These are phyloP conservation scores for Chouioia cunea DNA, from an alignment of 2,888 invertebrate genomes.

Conservation along the genomic window DNA sequence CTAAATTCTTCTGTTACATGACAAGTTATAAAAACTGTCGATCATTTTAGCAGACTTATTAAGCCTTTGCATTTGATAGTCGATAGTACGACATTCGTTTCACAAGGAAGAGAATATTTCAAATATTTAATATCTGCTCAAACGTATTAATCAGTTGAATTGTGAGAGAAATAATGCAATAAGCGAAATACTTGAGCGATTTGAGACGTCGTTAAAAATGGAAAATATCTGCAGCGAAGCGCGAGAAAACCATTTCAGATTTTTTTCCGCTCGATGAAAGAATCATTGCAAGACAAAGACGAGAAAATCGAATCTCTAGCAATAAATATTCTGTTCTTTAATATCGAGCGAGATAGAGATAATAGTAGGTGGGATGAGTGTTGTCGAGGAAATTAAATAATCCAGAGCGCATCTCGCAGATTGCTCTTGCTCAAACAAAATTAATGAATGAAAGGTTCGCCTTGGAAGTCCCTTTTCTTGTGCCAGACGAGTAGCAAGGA, in stretches of 20 bases:
- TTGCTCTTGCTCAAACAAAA: conserved; percentile 6
- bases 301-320: neutral
- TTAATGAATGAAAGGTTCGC: conserved; percentile 26
- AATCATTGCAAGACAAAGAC: neutral
- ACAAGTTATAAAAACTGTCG: no score
- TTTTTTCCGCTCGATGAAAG: conserved; percentile 21
- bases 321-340: conserved; percentile 35
- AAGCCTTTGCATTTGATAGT: no score
- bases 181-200: no score
- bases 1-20: no score
- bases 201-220: conserved; percentile 31
- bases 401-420: neutral
- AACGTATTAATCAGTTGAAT: neutral
- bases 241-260: neutral
- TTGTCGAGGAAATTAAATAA: conserved; percentile 25
- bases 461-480: conserved; percentile 17
- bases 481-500: no score
- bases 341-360: conserved; percentile 4
- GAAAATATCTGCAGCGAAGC: conserved; percentile 26
- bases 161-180: no score
- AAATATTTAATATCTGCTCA: conserved; percentile 21
- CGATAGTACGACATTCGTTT: no score
- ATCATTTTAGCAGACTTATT: no score
- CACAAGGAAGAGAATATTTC: neutral
- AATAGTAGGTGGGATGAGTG: neutral